These are phyloP conservation scores for Latrodectus geometricus DNA, from an alignment of 1,140 invertebrate species.

Conservation along the genomic window DNA sequence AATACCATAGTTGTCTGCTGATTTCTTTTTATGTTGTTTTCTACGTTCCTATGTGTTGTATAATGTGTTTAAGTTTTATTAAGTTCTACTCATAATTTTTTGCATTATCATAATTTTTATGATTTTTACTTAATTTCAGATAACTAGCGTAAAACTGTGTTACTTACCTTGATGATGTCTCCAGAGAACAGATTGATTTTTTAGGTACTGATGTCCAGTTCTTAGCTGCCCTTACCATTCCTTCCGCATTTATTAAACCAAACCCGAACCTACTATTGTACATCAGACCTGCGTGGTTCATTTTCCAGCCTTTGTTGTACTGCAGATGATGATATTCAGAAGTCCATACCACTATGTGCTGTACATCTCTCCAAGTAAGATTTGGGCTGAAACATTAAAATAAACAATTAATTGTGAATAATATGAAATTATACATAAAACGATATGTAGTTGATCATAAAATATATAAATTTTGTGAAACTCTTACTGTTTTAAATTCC, in stretches of 20 bases:
- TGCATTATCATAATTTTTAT: too few species aligned
- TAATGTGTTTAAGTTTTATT: too few species aligned
- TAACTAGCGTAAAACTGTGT: too few species aligned
- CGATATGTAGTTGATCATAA: too few species aligned
- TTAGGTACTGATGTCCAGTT: constrained; percentile 95
- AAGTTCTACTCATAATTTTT: too few species aligned
- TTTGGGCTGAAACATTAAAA: constrained; percentile 65
- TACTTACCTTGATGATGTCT: constrained; percentile 17
- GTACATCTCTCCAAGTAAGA: constrained; percentile 73
- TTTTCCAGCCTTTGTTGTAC: constrained; percentile 77
- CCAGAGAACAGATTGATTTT: constrained; percentile 85
- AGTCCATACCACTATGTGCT: constrained; percentile 71
- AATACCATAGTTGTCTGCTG: too few species aligned
- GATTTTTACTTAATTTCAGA: too few species aligned
- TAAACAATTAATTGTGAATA: background rate
- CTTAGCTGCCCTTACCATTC: constrained; percentile 90
- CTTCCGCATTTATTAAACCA: constrained; percentile 96
- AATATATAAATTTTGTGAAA: too few species aligned
- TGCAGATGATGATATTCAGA: constrained; percentile 72
- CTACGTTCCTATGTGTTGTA: too few species aligned
- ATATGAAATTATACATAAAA: too few species aligned
- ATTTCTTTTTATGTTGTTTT: too few species aligned
- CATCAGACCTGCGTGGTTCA: constrained; percentile 79
- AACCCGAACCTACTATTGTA: constrained; percentile 90
- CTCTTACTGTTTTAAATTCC: too few species aligned